Evolutionary conservation across 2,888 invertebrate species (phyloP), one percentile per base, ranked within the genome.

Genomic region (Drosophila maculinotata): DNA sequence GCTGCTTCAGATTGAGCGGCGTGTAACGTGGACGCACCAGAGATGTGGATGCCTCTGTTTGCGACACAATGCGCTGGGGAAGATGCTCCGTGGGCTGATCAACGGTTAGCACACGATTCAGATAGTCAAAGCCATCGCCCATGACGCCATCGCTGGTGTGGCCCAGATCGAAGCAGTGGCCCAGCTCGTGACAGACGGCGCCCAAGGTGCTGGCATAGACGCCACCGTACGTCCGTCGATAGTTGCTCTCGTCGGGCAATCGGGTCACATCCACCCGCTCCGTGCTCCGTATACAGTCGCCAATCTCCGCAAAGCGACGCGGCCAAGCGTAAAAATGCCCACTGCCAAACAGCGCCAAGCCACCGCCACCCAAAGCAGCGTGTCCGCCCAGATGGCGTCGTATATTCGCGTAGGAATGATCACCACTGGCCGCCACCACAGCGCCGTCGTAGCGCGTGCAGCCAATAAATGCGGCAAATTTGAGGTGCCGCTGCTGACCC

Each of bases 241-340:
- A 97, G 81, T 96, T 96, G 91, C 98, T 98, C 88, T 98, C 98
- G 91, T 98, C 98, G 94, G 98, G 96, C 85, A 96, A 94, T 68
- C 93, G 92, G 25, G 92, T 92, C 41, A 94, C 93, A 91, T 98
- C 96, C 20, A 98, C 94, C 63, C 93, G 92, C 23, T 94, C 93
- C 4, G 42, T 93, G 81, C 77, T 87, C 26, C 69, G 63, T 56
- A 92, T 91, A 39, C 87, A 88, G 10, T 93, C 89, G 14, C 95
- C 90, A 25, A 98, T 93, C 76, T 97, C 94, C 5, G 94, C 92
- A 63, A 97, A 92, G 41, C 90, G 91, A 25, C 93, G 93, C 1
- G 98, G 97, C 98, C 98, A 98, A 1, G 97, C 96, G 90, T 97
- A 96, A 48, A 98, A 93, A 88, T 96, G 97, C 0, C 95, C 97